Evolutionary conservation across 2,888 invertebrate species (phyloP).

Genomic region (Coecobrya sp.): DNA sequence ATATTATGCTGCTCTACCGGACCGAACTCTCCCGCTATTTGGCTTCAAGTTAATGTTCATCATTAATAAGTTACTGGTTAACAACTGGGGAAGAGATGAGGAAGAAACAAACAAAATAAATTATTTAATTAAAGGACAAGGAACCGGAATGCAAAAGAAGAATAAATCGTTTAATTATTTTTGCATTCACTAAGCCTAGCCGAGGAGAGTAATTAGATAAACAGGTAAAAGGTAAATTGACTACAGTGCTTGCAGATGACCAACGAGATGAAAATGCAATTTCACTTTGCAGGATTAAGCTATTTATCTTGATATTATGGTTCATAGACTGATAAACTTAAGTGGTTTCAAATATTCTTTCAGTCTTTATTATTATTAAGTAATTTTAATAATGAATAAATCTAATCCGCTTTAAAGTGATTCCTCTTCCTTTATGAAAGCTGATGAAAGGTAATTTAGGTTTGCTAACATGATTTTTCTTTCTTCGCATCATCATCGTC

Average conservation of each 20-base stretch:
- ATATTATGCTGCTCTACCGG: not conserved
- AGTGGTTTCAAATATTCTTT: not conserved
- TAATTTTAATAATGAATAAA: not conserved
- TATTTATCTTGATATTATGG: not conserved
- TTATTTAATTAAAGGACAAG: too few species aligned
- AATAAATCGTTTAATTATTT: too few species aligned
- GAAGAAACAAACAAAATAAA: too few species aligned
- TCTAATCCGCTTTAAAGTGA: not conserved
- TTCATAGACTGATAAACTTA: not conserved
- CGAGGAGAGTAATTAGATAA: too few species aligned
- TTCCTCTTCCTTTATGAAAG: not conserved
- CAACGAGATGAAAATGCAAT: too few species aligned
- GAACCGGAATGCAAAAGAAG: too few species aligned
- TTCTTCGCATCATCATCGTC: not conserved
- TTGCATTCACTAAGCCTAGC: too few species aligned
- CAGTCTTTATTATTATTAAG: not conserved
- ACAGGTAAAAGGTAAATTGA: too few species aligned
- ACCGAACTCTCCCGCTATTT: not conserved
- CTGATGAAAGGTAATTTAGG: not conserved
- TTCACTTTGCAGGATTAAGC: not conserved
- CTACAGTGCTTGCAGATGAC: too few species aligned
- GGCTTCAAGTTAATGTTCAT: not conserved
- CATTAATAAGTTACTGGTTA: not conserved
- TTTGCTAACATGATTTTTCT: not conserved
- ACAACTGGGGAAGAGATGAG: not conserved